Evolutionary conservation across 2,113 vertebrate genomes (phyloP), one percentile per base, ranked within the genome.

Genomic region (Psettodes erumei): DNA sequence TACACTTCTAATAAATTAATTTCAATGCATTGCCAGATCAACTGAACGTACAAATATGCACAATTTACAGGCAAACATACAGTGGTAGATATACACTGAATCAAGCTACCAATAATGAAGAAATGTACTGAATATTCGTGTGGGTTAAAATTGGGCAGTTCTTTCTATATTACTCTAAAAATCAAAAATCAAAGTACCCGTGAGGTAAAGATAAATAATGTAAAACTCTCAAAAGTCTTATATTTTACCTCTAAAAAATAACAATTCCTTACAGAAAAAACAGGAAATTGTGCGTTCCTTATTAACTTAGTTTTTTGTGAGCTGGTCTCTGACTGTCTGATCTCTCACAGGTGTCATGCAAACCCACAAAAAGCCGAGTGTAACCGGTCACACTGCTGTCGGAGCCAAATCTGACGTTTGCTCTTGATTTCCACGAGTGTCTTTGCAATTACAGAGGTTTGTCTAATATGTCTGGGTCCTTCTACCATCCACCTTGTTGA

Each of bases 371-470:
- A 33, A 19, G 21, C 21, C 47, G n/a, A 47, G 53, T n/a, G 35
- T 48, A 32, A 47, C 25, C 42, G 23, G 27, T 50, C n/a, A 21
- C 40, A n/a, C 35, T 50, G 11, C 32, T 18, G 33, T 21, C 37
- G 0, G 4, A 61, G 56, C 56, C 67, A 68, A 67, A 79, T 40
- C 33, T 33, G 19, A 64, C 23, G 62, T 79, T 70, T 75, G 33
- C 33, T 19, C 6, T 50, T 32, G 42, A 71, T 68, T 80, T 80
- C 64, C 54, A 51, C 3, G 0, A 18, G 47, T 42, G 62, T 73
- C 53, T 81, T 40, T 27, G 11, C 68, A 77, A 58, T 82, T 43
- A 66, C 23, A 45, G 33, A 77, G 63, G 76, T 77, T 74, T 74
- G 74, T 58, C 50, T 53, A 45, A 54, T 45, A 35, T 12, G 67